These are phyloP conservation scores for Stegodyphus mimosarum DNA, from an alignment of 1,140 invertebrate genomes.

Conservation along the genomic window DNA sequence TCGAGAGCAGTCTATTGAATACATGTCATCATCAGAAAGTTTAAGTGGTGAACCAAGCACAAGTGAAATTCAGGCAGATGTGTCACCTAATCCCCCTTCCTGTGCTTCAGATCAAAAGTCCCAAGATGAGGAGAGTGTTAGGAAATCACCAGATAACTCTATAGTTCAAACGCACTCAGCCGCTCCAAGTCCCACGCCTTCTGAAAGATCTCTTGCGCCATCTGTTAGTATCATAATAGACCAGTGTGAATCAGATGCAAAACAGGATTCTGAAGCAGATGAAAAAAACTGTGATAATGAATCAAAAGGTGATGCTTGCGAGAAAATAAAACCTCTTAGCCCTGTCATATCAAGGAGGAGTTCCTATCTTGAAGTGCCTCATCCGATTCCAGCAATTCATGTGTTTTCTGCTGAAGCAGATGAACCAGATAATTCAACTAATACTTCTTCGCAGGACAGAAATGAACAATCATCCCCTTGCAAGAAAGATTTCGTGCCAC, in stretches of 20 bases:
- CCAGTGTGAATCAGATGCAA: slow-evolving; percentile 32
- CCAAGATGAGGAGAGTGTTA: neutral
- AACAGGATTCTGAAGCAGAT: slow-evolving; percentile 35
- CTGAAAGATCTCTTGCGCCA: neutral
- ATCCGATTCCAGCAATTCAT: slow-evolving; percentile 45
- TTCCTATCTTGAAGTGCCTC: slow-evolving; percentile 61
- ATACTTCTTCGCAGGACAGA: slow-evolving; percentile 4
- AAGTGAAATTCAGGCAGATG: slow-evolving; percentile 49
- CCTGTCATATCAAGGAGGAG: slow-evolving; percentile 37
- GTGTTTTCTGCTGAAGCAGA: slow-evolving; percentile 44
- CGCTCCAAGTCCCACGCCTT: neutral
- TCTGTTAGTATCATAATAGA: slow-evolving; percentile 39
- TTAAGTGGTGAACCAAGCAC: slow-evolving; percentile 41
- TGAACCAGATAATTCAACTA: slow-evolving; percentile 1
- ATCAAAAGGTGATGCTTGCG: slow-evolving; percentile 9
- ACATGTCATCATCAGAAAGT: slow-evolving; percentile 54
- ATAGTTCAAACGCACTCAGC: neutral
- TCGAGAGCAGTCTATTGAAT: slow-evolving; percentile 56
- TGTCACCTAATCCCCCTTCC: slow-evolving; percentile 34
- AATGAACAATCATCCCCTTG: slow-evolving; percentile 3
- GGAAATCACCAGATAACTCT: slow-evolving; percentile 8
- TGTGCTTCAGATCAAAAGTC: neutral
- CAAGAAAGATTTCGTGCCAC: slow-evolving; percentile 33
- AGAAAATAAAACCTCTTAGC: slow-evolving; percentile 7
- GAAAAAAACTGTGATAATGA: slow-evolving; percentile 42